Evolutionary conservation across 2,113 vertebrate genomes (phyloP).

Genomic region (Clarias macrocephalus): DNA sequence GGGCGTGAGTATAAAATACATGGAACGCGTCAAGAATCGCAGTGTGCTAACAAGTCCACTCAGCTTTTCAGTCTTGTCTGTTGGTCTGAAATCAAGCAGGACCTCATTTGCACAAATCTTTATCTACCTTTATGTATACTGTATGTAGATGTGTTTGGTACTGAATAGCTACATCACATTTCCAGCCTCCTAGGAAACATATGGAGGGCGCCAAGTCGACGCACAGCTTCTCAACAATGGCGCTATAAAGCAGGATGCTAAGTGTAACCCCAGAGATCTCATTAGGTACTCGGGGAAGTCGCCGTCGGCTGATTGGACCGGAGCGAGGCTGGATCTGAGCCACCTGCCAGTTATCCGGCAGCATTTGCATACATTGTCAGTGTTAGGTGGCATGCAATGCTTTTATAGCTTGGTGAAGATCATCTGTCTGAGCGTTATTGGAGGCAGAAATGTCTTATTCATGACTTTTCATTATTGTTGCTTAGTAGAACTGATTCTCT

Average conservation of each 20-base stretch:
- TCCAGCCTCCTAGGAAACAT: slow-evolving; percentile 75
- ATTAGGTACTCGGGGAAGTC: slow-evolving; percentile 77
- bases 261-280: slow-evolving; percentile 76
- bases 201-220: slow-evolving; percentile 73
- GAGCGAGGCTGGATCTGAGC: slow-evolving; percentile 69
- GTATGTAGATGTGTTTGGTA: slow-evolving; percentile 12
- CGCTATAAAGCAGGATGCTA: slow-evolving; percentile 67
- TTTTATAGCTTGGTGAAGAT: slow-evolving; percentile 9
- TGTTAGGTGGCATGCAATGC: slow-evolving; percentile 59
- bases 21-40: neutral
- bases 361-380: slow-evolving; percentile 77
- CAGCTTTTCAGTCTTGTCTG: neutral
- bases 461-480: neutral
- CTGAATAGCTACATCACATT: slow-evolving; percentile 46
- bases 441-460: neutral
- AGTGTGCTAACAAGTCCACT: neutral
- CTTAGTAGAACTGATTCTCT: neutral
- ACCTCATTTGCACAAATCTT: slow-evolving; percentile 39
- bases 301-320: slow-evolving; percentile 70
- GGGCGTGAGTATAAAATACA: neutral
- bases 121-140: slow-evolving; percentile 13
- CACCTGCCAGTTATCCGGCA: slow-evolving; percentile 75
- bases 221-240: slow-evolving; percentile 72
- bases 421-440: neutral
- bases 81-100: slow-evolving; percentile 28